These are phyloP conservation scores for Mechanitis messenoides DNA, from an alignment of 2,888 invertebrate species.

Conservation along the genomic window DNA sequence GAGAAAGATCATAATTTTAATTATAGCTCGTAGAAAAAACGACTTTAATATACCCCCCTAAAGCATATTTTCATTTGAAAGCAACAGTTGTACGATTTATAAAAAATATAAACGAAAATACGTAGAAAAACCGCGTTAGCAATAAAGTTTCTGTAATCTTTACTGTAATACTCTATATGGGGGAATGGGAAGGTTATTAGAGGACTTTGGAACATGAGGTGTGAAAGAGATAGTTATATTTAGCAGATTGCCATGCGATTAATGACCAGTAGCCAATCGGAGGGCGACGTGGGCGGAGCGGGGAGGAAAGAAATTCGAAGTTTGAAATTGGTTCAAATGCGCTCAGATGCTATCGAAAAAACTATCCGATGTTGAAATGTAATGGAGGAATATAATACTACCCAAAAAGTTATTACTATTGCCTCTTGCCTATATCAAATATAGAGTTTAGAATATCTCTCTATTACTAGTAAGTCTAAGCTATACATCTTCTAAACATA, in stretches of 20 bases:
- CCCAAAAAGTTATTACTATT: conserved; percentile 4
- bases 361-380: conserved; percentile 27
- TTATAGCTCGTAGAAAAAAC: background rate
- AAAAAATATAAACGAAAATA: conserved; percentile 53
- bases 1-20: conserved; percentile 34
- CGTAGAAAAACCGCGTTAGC: conserved; percentile 67
- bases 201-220: conserved; percentile 29
- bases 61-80: conserved; percentile 29
- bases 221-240: conserved; percentile 49
- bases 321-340: conserved; percentile 47
- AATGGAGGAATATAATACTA: conserved; percentile 23
- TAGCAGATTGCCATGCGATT: conserved; percentile 44
- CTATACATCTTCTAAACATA: no score
- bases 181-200: conserved; percentile 43
- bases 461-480: no score
- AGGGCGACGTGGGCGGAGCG: conserved; percentile 50
- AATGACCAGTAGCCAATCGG: conserved; percentile 63
- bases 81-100: conserved; percentile 43
- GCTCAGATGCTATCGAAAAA: conserved; percentile 32
- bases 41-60: conserved; percentile 14
- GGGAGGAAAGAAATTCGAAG: conserved; percentile 35
- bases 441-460: background rate
- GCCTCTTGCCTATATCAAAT: background rate
- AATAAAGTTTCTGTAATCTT: conserved; percentile 63
- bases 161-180: conserved; percentile 53